phyloP scores from a whole-genome alignment of 2,113 vertebrate genomes.

The Tetrax tetrax region DNA sequence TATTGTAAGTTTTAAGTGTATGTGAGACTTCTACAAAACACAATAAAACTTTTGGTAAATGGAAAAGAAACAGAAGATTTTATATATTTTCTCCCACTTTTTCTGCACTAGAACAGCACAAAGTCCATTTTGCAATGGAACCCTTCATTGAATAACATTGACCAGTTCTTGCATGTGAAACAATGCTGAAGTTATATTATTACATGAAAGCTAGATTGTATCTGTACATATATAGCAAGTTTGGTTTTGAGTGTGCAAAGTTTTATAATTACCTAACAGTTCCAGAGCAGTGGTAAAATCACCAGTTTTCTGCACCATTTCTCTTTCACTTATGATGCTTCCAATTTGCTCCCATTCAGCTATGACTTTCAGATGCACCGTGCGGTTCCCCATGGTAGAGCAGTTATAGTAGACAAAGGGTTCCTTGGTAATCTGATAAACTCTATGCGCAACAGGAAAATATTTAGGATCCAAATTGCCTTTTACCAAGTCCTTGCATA shows the following conservation, averaged over 20 bases:
- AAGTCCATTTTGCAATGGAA: neutral
- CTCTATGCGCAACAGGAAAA: conserved; percentile 50
- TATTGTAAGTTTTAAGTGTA: neutral
- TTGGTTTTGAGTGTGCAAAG: neutral
- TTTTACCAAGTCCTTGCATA: neutral
- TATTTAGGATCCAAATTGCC: neutral
- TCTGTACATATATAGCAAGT: rapidly evolving
- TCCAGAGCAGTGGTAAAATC: conserved; percentile 77
- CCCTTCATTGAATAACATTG: rapidly evolving
- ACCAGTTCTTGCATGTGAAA: neutral
- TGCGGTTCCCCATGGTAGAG: conserved; percentile 75
- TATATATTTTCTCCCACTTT: neutral
- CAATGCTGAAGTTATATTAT: neutral
- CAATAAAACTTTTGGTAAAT: neutral
- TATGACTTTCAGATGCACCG: conserved; percentile 75
- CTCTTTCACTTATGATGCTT: neutral
- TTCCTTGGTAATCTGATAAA: conserved; percentile 78
- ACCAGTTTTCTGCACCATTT: conserved; percentile 65
- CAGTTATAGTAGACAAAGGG: conserved; percentile 80
- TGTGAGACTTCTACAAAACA: neutral
- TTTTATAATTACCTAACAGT: conserved; percentile 77
- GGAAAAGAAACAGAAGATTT: neutral
- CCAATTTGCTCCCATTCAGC: conserved; percentile 61
- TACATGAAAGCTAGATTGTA: neutral
- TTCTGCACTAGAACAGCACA: neutral